These are phyloP conservation scores for Pedetes capensis DNA, from an alignment of 2,113 vertebrate genomes.

Conservation along the genomic window DNA sequence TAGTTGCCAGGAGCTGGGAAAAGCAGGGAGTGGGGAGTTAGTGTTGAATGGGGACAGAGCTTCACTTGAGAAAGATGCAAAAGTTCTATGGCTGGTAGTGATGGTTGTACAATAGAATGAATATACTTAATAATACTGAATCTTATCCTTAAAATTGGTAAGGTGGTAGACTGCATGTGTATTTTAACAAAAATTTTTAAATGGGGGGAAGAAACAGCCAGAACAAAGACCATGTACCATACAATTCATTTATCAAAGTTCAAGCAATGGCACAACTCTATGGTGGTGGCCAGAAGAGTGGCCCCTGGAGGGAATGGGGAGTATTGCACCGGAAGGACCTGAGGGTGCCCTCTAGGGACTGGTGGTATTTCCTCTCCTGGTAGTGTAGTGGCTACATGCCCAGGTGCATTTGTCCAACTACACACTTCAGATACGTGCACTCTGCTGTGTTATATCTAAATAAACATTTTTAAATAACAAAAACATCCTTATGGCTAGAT, in stretches of 20 bases:
- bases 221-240: background rate
- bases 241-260: background rate
- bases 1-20: no score
- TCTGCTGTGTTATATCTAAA: no score
- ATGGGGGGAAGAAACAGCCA: background rate
- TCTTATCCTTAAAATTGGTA: background rate
- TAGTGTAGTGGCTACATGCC: background rate
- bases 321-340: accelerated
- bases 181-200: background rate
- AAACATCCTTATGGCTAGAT: no score
- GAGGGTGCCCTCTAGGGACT: background rate
- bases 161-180: background rate
- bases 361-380: accelerated
- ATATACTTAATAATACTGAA: background rate
- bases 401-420: background rate
- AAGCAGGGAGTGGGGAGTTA: background rate
- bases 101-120: no score
- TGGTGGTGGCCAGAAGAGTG: no score
- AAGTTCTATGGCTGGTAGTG: background rate
- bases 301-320: accelerated
- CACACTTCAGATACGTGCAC: background rate
- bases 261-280: background rate
- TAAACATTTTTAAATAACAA: background rate
- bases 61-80: background rate
- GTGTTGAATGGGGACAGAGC: background rate